A percentile compares a stretch with the other conserved stretches of the same genome.
These are phyloP conservation scores for Lytechinus variegatus DNA, from an alignment of 35 echinoderm and acorn worm species.

Conservation along the genomic window DNA sequence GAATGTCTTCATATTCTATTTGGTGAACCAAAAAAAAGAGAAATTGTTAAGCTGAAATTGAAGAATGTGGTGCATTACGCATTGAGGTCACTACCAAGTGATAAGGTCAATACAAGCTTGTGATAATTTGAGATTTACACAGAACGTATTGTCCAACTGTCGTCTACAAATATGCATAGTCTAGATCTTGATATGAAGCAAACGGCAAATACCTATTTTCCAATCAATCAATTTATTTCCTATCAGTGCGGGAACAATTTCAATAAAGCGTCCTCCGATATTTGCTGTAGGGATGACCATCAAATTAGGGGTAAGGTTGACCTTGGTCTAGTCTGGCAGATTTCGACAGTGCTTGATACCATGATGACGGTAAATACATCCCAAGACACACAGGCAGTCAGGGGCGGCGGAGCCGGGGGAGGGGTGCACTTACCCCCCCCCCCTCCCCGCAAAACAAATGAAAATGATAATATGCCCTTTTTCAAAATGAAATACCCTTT, in stretches of 20 bases:
- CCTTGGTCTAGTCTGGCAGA: not conserved
- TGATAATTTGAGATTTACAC: not conserved
- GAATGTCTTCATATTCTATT: no score
- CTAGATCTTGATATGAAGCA: not conserved
- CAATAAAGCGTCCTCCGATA: not conserved
- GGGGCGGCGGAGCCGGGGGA: no score
- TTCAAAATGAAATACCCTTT: no score
- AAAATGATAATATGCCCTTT: no score
- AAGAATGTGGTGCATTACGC: not conserved
- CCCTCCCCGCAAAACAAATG: no score
- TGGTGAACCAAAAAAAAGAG: not conserved
- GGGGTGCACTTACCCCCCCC: no score
- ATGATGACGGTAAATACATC: not conserved
- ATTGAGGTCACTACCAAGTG: not conserved
- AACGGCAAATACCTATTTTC: not conserved
- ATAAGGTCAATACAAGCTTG: constrained; percentile 9
- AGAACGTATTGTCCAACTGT: not conserved
- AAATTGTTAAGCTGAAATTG: not conserved
- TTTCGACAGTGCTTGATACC: not conserved
- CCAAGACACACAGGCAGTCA: not conserved
- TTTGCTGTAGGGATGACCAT: not conserved
- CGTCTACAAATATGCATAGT: constrained; percentile 18
- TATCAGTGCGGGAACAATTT: not conserved
- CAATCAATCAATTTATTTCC: constrained; percentile 12
- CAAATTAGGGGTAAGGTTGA: not conserved